Base-by-base conservation (phyloP, 2,797 vertebrate species). In the Sebastes iracundus region DNA sequence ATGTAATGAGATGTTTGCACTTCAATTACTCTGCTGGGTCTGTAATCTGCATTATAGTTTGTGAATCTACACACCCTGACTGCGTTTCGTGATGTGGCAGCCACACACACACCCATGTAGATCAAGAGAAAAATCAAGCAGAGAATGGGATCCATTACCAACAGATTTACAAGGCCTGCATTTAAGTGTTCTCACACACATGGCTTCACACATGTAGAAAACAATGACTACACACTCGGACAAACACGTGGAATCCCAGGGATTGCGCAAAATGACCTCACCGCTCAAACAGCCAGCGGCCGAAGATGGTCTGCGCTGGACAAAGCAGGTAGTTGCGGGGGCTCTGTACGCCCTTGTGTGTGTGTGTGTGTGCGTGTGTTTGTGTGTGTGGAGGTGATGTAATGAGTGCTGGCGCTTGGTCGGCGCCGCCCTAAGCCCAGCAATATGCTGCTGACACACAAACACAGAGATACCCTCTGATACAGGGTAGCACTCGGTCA, bases 281-380 rank as follows among this genome's bases (percentile, higher is more conserved):
- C 61, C 16, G 38, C 71, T 80, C 66, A 88, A 86, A 78, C 77
- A 91, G 83, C 85, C 78, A 23, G 80, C 71, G 70, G 79, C 75
- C 7, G 59, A 90, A 89, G 88, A 92, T 38, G 86, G 35, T 72
- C 76, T 73, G 67, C 5, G 71, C 72, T 30, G 80, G 82, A 92
- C 90, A 92, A 92, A 93, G 94, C 91, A 93, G 91, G 90, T 93
- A 88, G 82, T 84, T 79, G 87, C 86, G 7, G 58, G 75, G 72
- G 70, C 76, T 91, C 75, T 84, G n/a, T 77, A 61, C 12, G 38
- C 68, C 30, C 60, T 80, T 76, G 32, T 86, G 66, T 38, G 82
- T 82, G 72, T 83, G 64, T 70, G 38, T 82, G 67, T 58, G 77
- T 81, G 81, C 11, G 58, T 77, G 78, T 82, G 49, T 85, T 42